Evolutionary conservation across 2,113 vertebrate species (phyloP), one percentile per base, ranked within the genome.

Genomic region (Tursiops truncatus): DNA sequence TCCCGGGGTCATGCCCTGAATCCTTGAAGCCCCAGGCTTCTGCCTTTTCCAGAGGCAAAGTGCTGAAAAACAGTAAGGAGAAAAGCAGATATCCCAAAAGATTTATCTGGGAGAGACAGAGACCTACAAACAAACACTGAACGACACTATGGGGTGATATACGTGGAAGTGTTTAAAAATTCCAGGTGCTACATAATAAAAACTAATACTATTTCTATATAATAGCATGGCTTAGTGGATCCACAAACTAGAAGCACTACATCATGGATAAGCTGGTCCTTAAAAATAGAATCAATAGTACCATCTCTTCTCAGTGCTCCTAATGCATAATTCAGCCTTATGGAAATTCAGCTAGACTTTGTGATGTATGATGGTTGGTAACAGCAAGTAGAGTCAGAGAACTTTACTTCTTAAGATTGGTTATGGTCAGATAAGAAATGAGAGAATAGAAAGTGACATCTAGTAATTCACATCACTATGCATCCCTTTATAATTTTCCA

Each of bases 281-380:
- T 93, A 93, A 95, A 89, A 94, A 89, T 25, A 92, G 93, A 95
- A 91, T 56, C 36, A 62, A 31, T 20, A 41, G 6, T 73, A n/a
- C 71, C 89, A 63, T 91, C 60, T 95, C 88, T 94, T 93, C 89
- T 89, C 36, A 8, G 20, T 9, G 63, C 21, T 58, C 73, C 50
- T 85, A n/a, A 94, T 96, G 81, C 84, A 58, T 93, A 85, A 88
- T 63, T 91, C 56, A 79, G 73, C 67, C 94, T 90, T 73, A 14
- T 53, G 26, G 73, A 70, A 91, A 96, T 87, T 62, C 89, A 56
- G 0, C 60, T 62, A 26, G 60, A 82, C 21, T 44, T 94, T 47
- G 18, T 13, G 10, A 28, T 28, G 31, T 20, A 8, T 5, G 58
- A 83, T 28, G 4, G 47, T 3, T 47, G 63, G n/a, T n/a, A 26